phyloP scores from a whole-genome alignment of 2,888 invertebrate species.

The Megaustenia siamemsis region DNA sequence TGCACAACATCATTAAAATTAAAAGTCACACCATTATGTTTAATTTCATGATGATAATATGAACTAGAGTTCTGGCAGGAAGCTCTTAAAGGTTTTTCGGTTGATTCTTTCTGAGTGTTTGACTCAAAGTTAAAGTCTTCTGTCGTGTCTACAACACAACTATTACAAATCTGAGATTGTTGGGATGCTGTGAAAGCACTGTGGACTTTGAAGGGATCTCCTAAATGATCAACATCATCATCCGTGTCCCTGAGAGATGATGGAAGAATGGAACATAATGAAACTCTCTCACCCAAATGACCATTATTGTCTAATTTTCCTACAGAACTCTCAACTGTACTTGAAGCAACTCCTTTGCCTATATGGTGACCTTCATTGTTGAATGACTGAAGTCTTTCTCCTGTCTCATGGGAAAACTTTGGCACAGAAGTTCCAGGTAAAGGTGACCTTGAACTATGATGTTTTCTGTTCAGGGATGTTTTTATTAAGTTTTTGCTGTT shows the following conservation, averaged over 20 bases:
- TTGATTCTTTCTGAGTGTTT: neutral
- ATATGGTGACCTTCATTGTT: too few relatives aligned
- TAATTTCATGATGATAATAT: neutral
- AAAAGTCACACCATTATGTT: neutral
- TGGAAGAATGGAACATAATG: conserved; percentile 31
- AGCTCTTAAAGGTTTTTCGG: neutral
- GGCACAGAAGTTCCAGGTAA: neutral
- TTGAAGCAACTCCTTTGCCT: neutral
- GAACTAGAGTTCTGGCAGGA: neutral
- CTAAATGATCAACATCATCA: conserved; percentile 44
- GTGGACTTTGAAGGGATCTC: neutral
- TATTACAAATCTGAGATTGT: neutral
- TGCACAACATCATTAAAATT: neutral
- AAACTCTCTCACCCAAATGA: neutral
- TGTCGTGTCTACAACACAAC: neutral
- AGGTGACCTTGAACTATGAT: neutral
- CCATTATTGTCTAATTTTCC: neutral
- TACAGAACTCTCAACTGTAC: neutral
- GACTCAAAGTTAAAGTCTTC: neutral
- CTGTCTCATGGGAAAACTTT: neutral
- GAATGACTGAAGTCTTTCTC: neutral
- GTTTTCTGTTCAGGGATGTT: neutral
- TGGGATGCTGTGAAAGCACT: neutral
- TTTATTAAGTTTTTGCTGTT: neutral
- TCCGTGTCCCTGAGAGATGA: conserved; percentile 37